Evolutionary conservation across 2,888 invertebrate species (phyloP).

Genomic region (Papilio demoleus): DNA sequence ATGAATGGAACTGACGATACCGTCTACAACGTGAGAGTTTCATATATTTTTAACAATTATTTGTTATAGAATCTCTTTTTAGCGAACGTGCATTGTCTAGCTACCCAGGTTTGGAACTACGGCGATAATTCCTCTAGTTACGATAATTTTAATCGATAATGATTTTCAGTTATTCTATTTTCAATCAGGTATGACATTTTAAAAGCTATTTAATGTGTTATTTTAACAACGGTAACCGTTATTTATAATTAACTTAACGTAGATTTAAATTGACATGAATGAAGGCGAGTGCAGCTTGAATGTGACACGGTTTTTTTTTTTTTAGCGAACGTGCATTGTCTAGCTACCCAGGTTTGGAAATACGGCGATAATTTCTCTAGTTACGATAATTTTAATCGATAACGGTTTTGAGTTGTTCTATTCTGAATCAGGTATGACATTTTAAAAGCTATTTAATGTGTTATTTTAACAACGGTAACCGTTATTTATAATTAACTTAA

Average conservation of each 20-base stretch:
- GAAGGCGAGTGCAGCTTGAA: constrained; percentile 49
- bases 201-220: constrained; percentile 42
- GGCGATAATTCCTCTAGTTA: no score
- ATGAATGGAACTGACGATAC: no score
- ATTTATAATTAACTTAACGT: constrained; percentile 54
- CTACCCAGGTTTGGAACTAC: no score
- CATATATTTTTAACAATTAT: no score
- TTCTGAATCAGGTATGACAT: constrained; percentile 42
- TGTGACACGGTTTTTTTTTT: no score
- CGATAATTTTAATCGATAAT: background rate
- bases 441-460: constrained; percentile 39
- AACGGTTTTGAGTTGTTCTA: background rate
- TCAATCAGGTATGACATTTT: constrained; percentile 42
- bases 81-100: no score
- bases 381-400: background rate
- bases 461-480: constrained; percentile 55
- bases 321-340: no score
- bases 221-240: constrained; percentile 55
- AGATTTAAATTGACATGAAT: constrained; percentile 53
- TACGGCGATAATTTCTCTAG: no score
- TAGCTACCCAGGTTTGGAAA: no score
- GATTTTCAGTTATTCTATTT: background rate
- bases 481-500: constrained; percentile 54
- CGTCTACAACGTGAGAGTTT: no score
- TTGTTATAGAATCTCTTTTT: no score